These are phyloP conservation scores for Tachina grossa DNA, from an alignment of 2,888 invertebrate genomes.

Conservation along the genomic window DNA sequence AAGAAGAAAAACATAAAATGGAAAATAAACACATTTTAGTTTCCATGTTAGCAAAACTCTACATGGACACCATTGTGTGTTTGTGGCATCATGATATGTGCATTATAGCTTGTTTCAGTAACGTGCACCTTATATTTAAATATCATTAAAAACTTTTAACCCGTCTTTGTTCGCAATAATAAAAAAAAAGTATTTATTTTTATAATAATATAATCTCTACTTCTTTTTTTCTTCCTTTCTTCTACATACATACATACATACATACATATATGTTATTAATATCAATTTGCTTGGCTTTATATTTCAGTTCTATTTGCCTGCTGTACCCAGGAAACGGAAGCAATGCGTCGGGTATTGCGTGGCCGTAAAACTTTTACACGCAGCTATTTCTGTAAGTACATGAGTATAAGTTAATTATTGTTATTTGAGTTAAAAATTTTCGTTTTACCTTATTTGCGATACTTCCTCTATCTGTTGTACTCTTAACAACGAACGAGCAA, in stretches of 20 bases:
- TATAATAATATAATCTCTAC: conserved; percentile 14
- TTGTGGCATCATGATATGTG: conserved; percentile 43
- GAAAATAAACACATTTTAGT: conserved; percentile 54
- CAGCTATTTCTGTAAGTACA: conserved; percentile 90
- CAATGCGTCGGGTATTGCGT: conserved; percentile 89
- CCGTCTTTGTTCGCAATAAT: conserved; percentile 7
- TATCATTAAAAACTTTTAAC: conserved; percentile 70
- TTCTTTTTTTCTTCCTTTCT: neutral
- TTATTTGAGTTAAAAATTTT: conserved; percentile 16
- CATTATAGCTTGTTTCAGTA: conserved; percentile 26
- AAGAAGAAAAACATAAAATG: neutral
- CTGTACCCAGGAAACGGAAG: conserved; percentile 88
- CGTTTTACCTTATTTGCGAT: neutral
- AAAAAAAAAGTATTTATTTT: neutral
- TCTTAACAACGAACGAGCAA: conserved; percentile 43
- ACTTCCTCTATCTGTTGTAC: neutral
- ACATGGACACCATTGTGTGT: conserved; percentile 52
- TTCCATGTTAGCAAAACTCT: conserved; percentile 51
- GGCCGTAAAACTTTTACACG: conserved; percentile 91
- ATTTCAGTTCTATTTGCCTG: conserved; percentile 87
- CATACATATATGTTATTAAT: conserved; percentile 33
- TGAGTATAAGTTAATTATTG: conserved; percentile 44
- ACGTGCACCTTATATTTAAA: conserved; percentile 64
- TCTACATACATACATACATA: conserved; percentile 12
- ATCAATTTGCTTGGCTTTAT: conserved; percentile 36